Percentiles rank a stretch among this genome's conserved stretches.
These are phyloP conservation scores for Zosterops borbonicus DNA, from an alignment of 2,113 vertebrate species.

Conservation along the genomic window DNA sequence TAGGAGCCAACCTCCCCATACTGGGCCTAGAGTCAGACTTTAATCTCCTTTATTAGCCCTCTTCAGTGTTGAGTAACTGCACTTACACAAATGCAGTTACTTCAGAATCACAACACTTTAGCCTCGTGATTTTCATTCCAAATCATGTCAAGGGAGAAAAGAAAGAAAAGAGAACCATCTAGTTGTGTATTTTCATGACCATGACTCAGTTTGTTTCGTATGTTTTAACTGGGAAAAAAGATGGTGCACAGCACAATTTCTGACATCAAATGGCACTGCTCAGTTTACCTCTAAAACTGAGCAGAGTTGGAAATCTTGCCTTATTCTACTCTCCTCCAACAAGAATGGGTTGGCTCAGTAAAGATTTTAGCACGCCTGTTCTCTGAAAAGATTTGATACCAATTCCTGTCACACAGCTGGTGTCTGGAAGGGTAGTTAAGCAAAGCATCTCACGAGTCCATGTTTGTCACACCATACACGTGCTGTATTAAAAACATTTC, in stretches of 20 bases:
- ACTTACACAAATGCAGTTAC: not conserved
- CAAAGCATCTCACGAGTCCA: not conserved
- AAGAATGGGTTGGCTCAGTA: not conserved
- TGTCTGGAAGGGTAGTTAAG: not conserved
- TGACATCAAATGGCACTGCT: not conserved
- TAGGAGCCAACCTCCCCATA: not conserved
- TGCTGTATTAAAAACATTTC: not conserved
- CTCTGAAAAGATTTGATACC: not conserved
- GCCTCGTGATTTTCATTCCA: not conserved
- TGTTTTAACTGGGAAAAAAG: not conserved
- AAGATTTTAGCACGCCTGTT: not conserved
- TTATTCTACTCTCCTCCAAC: not conserved
- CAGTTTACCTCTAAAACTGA: not conserved
- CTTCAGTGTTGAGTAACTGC: not conserved
- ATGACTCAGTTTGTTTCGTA: not conserved
- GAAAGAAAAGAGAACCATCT: not conserved
- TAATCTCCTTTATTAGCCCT: not conserved
- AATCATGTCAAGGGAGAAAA: not conserved
- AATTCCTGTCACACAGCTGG: not conserved
- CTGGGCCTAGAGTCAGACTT: not conserved
- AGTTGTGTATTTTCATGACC: not conserved
- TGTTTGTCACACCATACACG: not conserved
- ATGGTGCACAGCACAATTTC: fast-evolving
- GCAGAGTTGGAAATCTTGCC: not conserved
- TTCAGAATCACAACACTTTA: not conserved